A percentile compares a stretch with the other conserved stretches of the same genome.
phyloP scores from a whole-genome alignment of 2,888 invertebrate genomes.

The Monoplex corrugatus region DNA sequence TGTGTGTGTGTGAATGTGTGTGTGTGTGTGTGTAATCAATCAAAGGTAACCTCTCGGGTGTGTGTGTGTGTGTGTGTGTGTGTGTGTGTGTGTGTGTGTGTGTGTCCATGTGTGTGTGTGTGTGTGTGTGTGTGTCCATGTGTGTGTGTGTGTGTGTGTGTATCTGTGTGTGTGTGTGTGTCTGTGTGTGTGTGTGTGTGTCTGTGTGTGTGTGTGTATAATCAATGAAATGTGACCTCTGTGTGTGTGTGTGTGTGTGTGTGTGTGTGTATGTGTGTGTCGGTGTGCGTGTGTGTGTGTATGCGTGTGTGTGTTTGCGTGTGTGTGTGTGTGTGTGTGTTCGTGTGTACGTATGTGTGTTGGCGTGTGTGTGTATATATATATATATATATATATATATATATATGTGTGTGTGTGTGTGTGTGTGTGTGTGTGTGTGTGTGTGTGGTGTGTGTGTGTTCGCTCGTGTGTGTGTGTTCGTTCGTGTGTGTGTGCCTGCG shows the following conservation, averaged over 20 bases:
- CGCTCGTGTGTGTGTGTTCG: too few relatives aligned
- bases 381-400: too few relatives aligned
- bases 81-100: too few relatives aligned
- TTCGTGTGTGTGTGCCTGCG: too few relatives aligned
- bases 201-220: neutral
- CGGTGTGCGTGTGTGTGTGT: conserved; percentile 9
- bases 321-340: conserved; percentile 14
- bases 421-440: neutral
- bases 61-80: too few relatives aligned
- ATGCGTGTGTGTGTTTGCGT: neutral
- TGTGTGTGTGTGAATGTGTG: too few relatives aligned
- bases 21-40: too few relatives aligned
- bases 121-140: neutral
- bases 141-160: neutral
- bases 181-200: neutral
- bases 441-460: neutral
- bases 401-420: neutral
- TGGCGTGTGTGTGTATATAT: neutral
- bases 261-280: neutral
- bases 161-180: neutral
- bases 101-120: too few relatives aligned
- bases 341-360: neutral
- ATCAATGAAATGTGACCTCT: too few relatives aligned
- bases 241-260: neutral
- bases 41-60: too few relatives aligned